Evolutionary conservation across 1,140 invertebrate genomes (phyloP).

Genomic region (Arctopsyche grandis): DNA sequence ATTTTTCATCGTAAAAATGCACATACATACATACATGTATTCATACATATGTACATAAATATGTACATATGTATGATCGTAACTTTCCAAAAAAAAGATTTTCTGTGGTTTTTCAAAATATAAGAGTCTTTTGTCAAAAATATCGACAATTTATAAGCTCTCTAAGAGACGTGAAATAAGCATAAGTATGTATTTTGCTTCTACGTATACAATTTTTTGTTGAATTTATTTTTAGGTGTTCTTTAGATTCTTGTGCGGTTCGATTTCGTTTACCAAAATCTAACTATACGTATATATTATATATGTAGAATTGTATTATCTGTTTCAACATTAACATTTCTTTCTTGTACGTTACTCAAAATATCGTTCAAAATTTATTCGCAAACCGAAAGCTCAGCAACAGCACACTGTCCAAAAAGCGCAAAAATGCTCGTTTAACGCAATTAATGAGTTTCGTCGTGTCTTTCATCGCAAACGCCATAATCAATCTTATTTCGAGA

Average conservation of each 20-base stretch:
- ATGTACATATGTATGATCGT: neutral
- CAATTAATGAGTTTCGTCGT: slow-evolving; percentile 10
- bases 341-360: no score
- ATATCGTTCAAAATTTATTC: neutral
- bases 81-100: no score
- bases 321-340: no score
- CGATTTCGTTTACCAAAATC: neutral
- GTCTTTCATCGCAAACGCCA: neutral
- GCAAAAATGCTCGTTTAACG: neutral
- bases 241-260: neutral
- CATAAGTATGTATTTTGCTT: no score
- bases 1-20: neutral
- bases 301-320: neutral
- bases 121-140: no score
- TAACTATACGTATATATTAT: neutral
- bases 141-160: no score
- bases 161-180: no score
- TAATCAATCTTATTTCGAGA: slow-evolving; percentile 5
- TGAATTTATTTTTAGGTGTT: no score
- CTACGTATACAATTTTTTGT: no score
- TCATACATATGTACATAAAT: neutral
- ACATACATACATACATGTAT: neutral
- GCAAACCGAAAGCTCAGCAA: neutral
- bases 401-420: neutral
- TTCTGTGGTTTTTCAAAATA: no score